Evolutionary conservation across 2,888 invertebrate genomes (phyloP), one percentile per base, ranked within the genome.

Genomic region (Catonia carolina): DNA sequence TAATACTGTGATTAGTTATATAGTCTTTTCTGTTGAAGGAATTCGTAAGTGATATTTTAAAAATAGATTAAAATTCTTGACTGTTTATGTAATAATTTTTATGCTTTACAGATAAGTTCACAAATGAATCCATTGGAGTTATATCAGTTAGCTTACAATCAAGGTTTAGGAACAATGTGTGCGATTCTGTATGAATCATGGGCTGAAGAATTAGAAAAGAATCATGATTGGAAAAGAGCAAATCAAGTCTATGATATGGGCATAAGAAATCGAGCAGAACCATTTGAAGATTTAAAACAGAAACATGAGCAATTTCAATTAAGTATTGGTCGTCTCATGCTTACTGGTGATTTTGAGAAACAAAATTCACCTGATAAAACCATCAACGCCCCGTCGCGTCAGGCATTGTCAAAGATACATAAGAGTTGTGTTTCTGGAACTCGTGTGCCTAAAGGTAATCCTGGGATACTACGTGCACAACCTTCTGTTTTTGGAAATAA

Each of bases 141-240:
- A 60, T 95, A 87, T 73, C 85, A 87, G 69, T 83, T 86, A 72
- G 77, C 94, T 69, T 85, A 85, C 67, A 84, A 82, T 63, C 84
- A 83, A 69, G 88, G 87, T 31, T 82, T 94, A 64, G 93, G 93
- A 23, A 82, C 82, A 23, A 84, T 85, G 73, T 82, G 89, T 62
- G 84, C 93, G 0, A 84, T 86, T 65, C 85, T 94, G 69, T 96
- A 94, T 70, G 81, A 86, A 64, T 86, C 88, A 10, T 95, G 95
- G 92, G 89, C 95, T 0, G 87, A 86, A 69, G 87, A 89, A 66
- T 83, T 89, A 67, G 95, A 95, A 71, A 81, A 84, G 63, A 77
- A 79, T 47, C 86, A 86, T 22, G 90, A 94, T 75, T 84, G 81
- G 66, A 86, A 86, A 69, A 83, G 83, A 68, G 94, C 95, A 0